Percentiles rank a stretch among this genome's conserved stretches.
Conservation (phyloP, 2,113 vertebrate species). For the Amphiprion ocellaris region DNA sequence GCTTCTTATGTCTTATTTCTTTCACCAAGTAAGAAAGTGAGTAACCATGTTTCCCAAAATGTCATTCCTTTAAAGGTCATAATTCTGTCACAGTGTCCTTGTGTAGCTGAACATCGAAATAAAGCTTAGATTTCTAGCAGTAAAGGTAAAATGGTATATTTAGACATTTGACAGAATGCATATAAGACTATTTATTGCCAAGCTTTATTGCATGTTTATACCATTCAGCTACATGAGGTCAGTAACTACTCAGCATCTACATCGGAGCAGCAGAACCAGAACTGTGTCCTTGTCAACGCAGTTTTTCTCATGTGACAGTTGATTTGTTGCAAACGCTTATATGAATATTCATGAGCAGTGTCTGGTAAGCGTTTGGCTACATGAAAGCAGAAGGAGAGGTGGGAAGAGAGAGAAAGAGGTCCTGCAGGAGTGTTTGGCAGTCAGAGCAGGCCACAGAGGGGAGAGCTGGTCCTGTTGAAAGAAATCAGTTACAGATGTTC, state of each 20-base stretch:
- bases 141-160: background rate
- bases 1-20: no score
- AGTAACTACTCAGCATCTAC: background rate
- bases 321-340: background rate
- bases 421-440: background rate
- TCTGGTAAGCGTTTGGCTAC: conserved; percentile 25
- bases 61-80: no score
- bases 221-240: background rate
- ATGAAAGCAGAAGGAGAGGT: conserved; percentile 18
- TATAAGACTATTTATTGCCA: background rate
- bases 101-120: no score
- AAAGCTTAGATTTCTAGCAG: background rate
- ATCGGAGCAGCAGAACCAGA: conserved; percentile 6
- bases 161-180: background rate
- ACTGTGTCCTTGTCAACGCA: background rate
- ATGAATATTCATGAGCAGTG: conserved; percentile 26
- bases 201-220: background rate
- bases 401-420: background rate
- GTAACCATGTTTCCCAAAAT: no score
- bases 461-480: conserved; percentile 16
- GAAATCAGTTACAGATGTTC: conserved; percentile 70
- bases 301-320: conserved; percentile 11
- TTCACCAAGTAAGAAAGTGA: no score
- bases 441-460: conserved; percentile 35
- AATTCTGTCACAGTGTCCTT: no score